These are phyloP conservation scores for Ctenopoma multispine DNA, from an alignment of 2,797 vertebrate species.

Conservation along the genomic window DNA sequence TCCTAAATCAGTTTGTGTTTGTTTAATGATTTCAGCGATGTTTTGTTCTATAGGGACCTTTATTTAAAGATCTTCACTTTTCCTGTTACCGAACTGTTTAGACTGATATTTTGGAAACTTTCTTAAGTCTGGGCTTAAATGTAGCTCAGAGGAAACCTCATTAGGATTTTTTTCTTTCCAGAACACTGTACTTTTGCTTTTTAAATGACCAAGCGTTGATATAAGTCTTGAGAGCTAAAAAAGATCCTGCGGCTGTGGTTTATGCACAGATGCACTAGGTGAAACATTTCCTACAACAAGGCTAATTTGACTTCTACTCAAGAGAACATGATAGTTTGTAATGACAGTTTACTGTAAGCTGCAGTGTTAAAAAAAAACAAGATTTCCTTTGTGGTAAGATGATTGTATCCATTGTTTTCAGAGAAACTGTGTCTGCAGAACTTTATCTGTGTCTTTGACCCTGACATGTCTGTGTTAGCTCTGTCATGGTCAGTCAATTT, in stretches of 20 bases:
- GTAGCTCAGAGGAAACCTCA: neutral
- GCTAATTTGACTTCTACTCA: conserved; percentile 38
- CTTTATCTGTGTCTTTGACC: conserved; percentile 47
- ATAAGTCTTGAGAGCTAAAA: neutral
- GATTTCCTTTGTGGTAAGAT: conserved; percentile 31
- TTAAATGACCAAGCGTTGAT: neutral
- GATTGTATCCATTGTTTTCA: conserved; percentile 50
- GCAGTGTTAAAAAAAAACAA: conserved; percentile 28
- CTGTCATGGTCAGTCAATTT: neutral
- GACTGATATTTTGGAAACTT: conserved; percentile 1
- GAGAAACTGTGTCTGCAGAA: conserved; percentile 44
- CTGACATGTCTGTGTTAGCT: conserved; percentile 34
- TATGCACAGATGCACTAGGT: conserved; percentile 48
- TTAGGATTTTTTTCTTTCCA: conserved; percentile 3
- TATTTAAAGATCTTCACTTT: neutral
- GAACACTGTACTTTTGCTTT: neutral
- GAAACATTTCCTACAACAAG: conserved; percentile 53
- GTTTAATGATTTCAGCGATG: conserved; percentile 1
- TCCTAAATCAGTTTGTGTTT: neutral
- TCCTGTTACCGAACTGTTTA: neutral
- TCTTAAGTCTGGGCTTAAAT: neutral
- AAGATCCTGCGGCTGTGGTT: conserved; percentile 35
- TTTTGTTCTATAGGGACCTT: neutral
- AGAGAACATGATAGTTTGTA: conserved; percentile 23
- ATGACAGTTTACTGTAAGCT: conserved; percentile 50